Evolutionary conservation across 2,888 invertebrate species (phyloP).

Genomic region (Junonia oenone): DNA sequence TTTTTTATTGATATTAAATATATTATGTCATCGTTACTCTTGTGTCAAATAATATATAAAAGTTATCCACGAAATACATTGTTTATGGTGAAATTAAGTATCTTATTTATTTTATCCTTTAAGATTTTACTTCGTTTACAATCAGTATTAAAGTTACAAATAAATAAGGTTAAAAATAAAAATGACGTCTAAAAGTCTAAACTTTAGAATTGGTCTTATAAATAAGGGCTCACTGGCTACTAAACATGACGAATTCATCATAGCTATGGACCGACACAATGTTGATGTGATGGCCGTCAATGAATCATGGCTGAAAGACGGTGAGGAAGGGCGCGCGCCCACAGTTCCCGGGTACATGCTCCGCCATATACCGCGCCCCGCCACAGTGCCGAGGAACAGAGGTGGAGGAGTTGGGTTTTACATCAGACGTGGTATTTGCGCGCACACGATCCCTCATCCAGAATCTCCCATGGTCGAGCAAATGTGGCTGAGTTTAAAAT

Average conservation of each 20-base stretch:
- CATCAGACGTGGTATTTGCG: not conserved
- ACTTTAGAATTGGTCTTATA: not conserved
- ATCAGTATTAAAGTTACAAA: no score
- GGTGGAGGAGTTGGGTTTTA: constrained; percentile 2
- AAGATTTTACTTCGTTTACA: no score
- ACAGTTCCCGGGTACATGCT: no score
- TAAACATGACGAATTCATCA: constrained; percentile 16
- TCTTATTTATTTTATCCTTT: no score
- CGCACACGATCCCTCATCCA: not conserved
- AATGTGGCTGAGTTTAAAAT: constrained; percentile 9
- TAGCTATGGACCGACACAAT: constrained; percentile 6
- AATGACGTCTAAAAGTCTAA: not conserved
- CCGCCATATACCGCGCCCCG: constrained; percentile 11
- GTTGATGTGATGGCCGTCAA: no score
- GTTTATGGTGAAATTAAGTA: no score
- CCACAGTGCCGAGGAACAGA: not conserved
- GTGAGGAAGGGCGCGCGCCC: no score
- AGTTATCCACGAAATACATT: no score
- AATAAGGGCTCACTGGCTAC: not conserved
- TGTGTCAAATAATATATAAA: no score
- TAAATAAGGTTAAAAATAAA: no score
- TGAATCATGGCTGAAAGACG: no score
- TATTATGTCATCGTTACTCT: not conserved
- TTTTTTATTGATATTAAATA: not conserved
- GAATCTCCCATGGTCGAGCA: constrained; percentile 1